Conservation (phyloP, 2,797 vertebrate genomes). For the Manis crassicaudata region DNA sequence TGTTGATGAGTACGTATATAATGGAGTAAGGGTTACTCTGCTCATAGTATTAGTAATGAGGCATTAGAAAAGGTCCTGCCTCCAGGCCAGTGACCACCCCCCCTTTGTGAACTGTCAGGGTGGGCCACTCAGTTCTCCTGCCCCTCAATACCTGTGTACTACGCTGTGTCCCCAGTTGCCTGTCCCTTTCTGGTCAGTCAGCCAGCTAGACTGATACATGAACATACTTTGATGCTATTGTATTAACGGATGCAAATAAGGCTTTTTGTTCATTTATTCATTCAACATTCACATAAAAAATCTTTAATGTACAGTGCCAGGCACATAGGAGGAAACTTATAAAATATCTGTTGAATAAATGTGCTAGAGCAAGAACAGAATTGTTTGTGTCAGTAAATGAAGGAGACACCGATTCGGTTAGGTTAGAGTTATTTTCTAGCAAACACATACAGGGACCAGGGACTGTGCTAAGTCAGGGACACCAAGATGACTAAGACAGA, state of each 20-base stretch:
- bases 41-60: not conserved
- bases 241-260: not conserved
- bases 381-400: not conserved
- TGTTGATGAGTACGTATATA: not conserved
- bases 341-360: slow-evolving; percentile 3
- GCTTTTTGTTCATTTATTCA: not conserved
- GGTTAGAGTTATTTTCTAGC: slow-evolving; percentile 6
- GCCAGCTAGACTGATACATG: not conserved
- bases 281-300: not conserved
- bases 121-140: not conserved
- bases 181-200: not conserved
- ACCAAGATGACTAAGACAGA: not conserved
- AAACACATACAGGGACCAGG: not conserved
- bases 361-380: not conserved
- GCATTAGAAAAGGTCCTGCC: not conserved
- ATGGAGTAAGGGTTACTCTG: not conserved
- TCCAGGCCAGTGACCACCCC: not conserved
- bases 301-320: not conserved
- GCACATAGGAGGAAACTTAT: not conserved
- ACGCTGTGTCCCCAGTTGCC: not conserved
- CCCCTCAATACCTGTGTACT: not conserved
- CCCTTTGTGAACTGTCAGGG: not conserved
- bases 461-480: not conserved
- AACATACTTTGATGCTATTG: not conserved
- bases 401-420: not conserved